A percentile compares a stretch with the other conserved stretches of the same genome.
Conservation (phyloP, 2,797 vertebrate species). For the Lepus townsendii region DNA sequence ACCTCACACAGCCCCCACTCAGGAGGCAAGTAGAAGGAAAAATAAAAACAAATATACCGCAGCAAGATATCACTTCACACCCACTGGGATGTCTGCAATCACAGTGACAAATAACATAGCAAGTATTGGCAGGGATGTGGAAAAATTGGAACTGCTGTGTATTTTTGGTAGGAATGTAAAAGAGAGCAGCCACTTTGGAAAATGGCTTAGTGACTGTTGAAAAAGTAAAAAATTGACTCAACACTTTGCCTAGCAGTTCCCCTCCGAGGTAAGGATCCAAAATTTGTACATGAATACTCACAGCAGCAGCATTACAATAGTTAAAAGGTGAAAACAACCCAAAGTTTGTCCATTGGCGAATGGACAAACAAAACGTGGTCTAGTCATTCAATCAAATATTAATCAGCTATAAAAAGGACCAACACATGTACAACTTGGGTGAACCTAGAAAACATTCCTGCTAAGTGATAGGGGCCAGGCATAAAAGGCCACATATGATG, state of each 20-base stretch:
- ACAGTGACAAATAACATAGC: conserved; percentile 6
- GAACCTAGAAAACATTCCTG: not conserved
- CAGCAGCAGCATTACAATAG: not conserved
- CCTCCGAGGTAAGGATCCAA: not conserved
- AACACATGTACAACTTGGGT: not conserved
- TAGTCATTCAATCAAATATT: not conserved
- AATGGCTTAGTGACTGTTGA: not conserved
- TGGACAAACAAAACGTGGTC: not conserved
- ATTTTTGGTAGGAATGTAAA: not conserved
- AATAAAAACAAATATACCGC: not conserved
- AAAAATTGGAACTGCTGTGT: not conserved
- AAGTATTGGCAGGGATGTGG: not conserved
- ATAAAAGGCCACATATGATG: not conserved
- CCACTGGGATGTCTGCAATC: not conserved
- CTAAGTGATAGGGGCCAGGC: not conserved
- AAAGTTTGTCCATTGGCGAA: not conserved
- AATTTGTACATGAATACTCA: not conserved
- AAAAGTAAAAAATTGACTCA: conserved; percentile 20
- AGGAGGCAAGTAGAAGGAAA: not conserved
- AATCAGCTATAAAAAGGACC: not conserved
- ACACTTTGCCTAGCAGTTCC: not conserved
- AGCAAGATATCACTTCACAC: not conserved
- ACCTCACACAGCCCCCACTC: not conserved
- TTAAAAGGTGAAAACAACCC: not conserved
- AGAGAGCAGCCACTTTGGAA: not conserved